Conservation (phyloP, 2,888 invertebrate genomes). For the Onthophagus sagittarius region DNA sequence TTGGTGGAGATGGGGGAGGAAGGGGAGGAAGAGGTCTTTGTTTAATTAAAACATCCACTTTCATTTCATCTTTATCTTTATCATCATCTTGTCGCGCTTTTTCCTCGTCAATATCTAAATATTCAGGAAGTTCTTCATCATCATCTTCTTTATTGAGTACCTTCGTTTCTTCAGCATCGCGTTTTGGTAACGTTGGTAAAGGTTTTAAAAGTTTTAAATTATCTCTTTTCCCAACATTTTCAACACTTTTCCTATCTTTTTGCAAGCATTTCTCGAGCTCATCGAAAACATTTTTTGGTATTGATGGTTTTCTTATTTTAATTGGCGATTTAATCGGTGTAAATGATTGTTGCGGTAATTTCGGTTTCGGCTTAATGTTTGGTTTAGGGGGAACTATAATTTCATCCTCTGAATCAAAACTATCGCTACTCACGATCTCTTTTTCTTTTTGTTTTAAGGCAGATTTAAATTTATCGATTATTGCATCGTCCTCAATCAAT, state of each 20-base stretch:
- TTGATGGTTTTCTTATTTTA: not conserved
- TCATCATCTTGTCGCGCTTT: not conserved
- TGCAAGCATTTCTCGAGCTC: not conserved
- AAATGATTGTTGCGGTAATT: conserved; percentile 6
- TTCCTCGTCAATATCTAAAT: not conserved
- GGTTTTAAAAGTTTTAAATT: not conserved
- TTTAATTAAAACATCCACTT: not conserved
- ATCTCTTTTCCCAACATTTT: not conserved
- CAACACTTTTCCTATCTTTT: not conserved
- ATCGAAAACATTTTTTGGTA: not conserved
- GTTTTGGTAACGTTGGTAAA: not conserved
- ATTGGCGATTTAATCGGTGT: not conserved
- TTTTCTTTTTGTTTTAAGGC: not conserved
- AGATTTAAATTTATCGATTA: not conserved
- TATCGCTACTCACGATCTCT: not conserved
- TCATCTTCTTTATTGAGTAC: not conserved
- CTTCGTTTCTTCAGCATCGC: not conserved
- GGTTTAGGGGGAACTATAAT: conserved; percentile 6
- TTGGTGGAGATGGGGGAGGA: not conserved
- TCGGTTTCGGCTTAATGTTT: not conserved
- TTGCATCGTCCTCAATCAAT: not conserved
- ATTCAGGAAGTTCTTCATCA: not conserved
- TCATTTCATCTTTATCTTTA: not conserved
- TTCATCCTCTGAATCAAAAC: not conserved
- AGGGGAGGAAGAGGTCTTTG: not conserved